Evolutionary conservation across 2,888 invertebrate species (phyloP).

Genomic region (Cantharis rustica): DNA sequence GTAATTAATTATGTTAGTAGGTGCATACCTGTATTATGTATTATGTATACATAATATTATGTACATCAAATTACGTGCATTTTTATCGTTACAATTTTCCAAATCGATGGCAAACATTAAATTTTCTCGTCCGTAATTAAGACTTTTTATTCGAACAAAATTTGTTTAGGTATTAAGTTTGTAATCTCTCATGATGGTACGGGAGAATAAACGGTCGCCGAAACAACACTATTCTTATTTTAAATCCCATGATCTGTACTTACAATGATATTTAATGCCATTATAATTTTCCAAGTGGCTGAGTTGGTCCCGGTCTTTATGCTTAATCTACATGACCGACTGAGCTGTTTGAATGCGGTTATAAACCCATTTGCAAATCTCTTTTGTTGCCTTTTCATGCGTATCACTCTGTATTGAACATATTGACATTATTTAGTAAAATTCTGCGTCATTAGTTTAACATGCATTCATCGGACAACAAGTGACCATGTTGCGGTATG

Average conservation of each 20-base stretch:
- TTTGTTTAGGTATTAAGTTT: not conserved
- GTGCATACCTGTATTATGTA: too few species aligned
- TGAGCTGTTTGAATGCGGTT: conserved; percentile 33
- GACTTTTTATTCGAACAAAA: not conserved
- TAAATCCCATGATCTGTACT: conserved; percentile 23
- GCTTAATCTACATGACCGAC: conserved; percentile 41
- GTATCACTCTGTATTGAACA: conserved; percentile 35
- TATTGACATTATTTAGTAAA: conserved; percentile 41
- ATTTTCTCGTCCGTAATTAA: not conserved
- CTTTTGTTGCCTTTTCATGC: conserved; percentile 38
- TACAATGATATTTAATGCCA: conserved; percentile 44
- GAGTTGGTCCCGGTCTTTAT: conserved; percentile 36
- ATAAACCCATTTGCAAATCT: conserved; percentile 36
- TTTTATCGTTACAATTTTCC: not conserved
- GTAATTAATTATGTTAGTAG: too few species aligned
- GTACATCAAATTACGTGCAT: not conserved
- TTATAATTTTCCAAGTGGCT: conserved; percentile 51
- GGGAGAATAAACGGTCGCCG: conserved; percentile 4
- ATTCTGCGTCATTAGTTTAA: conserved; percentile 43
- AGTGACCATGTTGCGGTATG: not conserved
- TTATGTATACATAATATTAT: too few species aligned
- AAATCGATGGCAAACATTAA: not conserved
- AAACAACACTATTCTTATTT: conserved; percentile 22
- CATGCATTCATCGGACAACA: conserved; percentile 7
- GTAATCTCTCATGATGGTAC: not conserved